A percentile compares a stretch with the other conserved stretches of the same genome.
Conservation (phyloP, 2,797 vertebrate genomes). For the Eulemur albifrons region DNA sequence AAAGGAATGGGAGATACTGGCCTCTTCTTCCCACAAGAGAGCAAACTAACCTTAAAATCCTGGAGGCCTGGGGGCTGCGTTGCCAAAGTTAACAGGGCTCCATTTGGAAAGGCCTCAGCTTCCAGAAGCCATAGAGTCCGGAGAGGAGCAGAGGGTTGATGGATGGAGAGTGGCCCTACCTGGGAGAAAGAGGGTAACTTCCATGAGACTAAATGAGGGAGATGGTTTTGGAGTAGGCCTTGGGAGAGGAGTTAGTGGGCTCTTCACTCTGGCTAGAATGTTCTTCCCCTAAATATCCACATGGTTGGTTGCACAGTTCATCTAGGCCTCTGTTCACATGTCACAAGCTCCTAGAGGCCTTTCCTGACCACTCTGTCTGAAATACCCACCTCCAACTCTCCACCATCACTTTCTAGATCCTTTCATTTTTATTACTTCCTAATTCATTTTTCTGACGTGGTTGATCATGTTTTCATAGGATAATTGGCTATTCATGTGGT, state of each 20-base stretch:
- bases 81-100: neutral
- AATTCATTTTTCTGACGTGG: constrained; percentile 11
- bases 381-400: neutral
- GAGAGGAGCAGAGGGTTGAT: neutral
- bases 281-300: neutral
- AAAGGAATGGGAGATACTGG: neutral
- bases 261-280: neutral
- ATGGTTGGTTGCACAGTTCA: neutral
- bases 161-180: neutral
- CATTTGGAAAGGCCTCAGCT: neutral
- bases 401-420: neutral
- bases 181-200: neutral
- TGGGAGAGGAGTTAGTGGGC: neutral
- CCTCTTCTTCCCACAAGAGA: neutral
- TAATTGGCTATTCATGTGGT: neutral
- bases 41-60: neutral
- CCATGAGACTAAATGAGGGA: neutral
- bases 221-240: neutral
- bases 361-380: neutral
- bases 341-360: neutral
- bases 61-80: neutral
- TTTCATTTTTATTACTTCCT: neutral
- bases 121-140: neutral
- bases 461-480: neutral
- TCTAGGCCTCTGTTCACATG: neutral